Base-by-base conservation (phyloP, 2,113 vertebrate genomes). In the Trinectes maculatus region DNA sequence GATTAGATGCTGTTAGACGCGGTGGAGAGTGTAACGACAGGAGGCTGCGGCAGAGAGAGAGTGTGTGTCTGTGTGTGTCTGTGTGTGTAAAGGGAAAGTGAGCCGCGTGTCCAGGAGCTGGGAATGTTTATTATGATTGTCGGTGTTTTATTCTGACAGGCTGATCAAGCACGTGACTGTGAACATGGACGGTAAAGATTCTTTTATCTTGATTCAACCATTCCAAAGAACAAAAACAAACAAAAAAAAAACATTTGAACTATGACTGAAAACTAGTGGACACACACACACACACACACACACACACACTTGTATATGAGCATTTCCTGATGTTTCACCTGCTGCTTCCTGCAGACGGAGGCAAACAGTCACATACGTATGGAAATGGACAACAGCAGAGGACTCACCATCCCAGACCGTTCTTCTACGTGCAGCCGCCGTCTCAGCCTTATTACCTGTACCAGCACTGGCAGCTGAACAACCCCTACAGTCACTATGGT, bases 391-490 rank as follows among this genome's bases (percentile, higher is more conserved):
- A 80, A 28, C 86, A 80, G 2, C 90, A 82, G 74, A 85, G 87
- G 44, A 28, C 44, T 37, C 84, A 64, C 0, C 91, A 91, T 36
- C 43, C 85, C 28, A 87, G 91, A 54, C 92, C 92, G 1, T 93
- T 92, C 58, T 93, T 92, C 86, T 93, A 91, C 19, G 91, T 93
- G 39, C 92, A 93, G 62, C 91, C 92, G 4, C 86, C 92, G 0
- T 82, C 90, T 63, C 92, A 93, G n/a, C 91, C 89, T 3, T 92
- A 87, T 28, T 89, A 84, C 65, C 62, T 88, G 2, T 88, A 90
- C 69, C 91, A 89, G 57, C 91, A 86, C 1, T 91, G 89, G 91
- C 91, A 91, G 56, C 53, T 89, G 75, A 91, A 84, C 78, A 83
- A 82, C 42, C 89, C 91, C 0, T 93, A 89, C 69, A 46, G 40